Conservation (phyloP, 2,888 invertebrate species). For the Epicampocera succincta region DNA sequence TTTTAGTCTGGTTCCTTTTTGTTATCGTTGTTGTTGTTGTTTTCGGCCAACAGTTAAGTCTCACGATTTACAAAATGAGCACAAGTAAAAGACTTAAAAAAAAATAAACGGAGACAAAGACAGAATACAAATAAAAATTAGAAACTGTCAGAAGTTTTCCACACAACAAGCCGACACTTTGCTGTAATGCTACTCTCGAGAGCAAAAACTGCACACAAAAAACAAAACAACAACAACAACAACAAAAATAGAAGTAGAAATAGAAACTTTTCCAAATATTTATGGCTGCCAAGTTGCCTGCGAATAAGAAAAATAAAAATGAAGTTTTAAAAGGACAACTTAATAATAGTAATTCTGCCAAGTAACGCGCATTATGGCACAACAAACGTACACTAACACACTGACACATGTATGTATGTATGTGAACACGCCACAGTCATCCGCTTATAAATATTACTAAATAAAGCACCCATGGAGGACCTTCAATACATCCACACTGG, state of each 20-base stretch:
- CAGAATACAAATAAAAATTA: constrained; percentile 56
- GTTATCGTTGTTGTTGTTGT: constrained; percentile 1
- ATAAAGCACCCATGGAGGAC: constrained; percentile 38
- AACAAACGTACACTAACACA: background rate
- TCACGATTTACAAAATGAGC: background rate
- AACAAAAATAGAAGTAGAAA: too few species aligned
- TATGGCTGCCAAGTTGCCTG: constrained; percentile 55
- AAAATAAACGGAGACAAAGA: background rate
- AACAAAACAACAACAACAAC: too few species aligned
- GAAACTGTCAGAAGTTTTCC: constrained; percentile 64
- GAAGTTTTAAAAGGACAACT: constrained; percentile 13
- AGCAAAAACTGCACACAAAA: constrained; percentile 14
- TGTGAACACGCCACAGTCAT: constrained; percentile 30
- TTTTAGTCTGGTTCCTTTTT: constrained; percentile 11
- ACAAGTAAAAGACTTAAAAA: constrained; percentile 35
- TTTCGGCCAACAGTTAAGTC: constrained; percentile 39
- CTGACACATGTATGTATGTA: background rate
- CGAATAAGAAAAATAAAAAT: background rate
- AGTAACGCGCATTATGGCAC: constrained; percentile 59
- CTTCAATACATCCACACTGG: constrained; percentile 41
- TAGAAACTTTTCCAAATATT: constrained; percentile 16
- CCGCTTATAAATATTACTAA: constrained; percentile 44
- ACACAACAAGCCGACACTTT: constrained; percentile 60
- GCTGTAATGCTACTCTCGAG: constrained; percentile 48
- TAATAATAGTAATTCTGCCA: constrained; percentile 57